These are phyloP conservation scores for Cosmorhoe ocellata DNA, from an alignment of 2,888 invertebrate species.

Conservation along the genomic window DNA sequence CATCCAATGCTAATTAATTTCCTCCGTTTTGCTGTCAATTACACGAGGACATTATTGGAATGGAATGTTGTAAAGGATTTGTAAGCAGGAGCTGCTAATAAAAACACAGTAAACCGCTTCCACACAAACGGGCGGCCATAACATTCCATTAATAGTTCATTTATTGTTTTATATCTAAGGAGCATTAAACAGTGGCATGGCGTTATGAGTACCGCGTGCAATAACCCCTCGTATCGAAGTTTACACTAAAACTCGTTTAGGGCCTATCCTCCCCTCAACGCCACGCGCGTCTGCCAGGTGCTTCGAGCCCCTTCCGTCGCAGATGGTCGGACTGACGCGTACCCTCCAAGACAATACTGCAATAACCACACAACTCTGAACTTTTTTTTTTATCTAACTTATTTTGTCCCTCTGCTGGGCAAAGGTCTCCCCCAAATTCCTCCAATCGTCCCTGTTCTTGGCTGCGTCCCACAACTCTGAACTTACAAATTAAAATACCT, in stretches of 20 bases:
- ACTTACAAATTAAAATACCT: no score
- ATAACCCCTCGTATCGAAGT: constrained; percentile 53
- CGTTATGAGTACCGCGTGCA: constrained; percentile 39
- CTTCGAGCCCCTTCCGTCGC: constrained; percentile 60
- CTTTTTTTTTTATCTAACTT: no score
- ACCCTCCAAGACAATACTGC: constrained; percentile 2
- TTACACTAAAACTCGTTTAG: constrained; percentile 57
- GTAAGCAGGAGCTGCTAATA: constrained; percentile 35
- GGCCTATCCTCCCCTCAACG: constrained; percentile 50
- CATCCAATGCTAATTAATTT: neutral
- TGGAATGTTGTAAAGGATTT: constrained; percentile 18
- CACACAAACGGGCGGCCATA: constrained; percentile 29
- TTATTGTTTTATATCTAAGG: constrained; percentile 47
- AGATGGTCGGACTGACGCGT: constrained; percentile 45
- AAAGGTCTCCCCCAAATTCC: no score
- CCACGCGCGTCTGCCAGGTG: constrained; percentile 72
- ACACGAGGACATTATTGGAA: neutral
- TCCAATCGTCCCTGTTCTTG: no score
- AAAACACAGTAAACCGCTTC: constrained; percentile 41
- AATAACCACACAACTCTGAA: neutral
- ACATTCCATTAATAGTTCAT: constrained; percentile 40
- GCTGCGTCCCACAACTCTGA: no score
- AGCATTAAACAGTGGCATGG: constrained; percentile 44
- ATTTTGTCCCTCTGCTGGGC: no score
- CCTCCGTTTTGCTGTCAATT: neutral